Base-by-base conservation (phyloP, 2,888 invertebrate species). In the Philaethria dido region DNA sequence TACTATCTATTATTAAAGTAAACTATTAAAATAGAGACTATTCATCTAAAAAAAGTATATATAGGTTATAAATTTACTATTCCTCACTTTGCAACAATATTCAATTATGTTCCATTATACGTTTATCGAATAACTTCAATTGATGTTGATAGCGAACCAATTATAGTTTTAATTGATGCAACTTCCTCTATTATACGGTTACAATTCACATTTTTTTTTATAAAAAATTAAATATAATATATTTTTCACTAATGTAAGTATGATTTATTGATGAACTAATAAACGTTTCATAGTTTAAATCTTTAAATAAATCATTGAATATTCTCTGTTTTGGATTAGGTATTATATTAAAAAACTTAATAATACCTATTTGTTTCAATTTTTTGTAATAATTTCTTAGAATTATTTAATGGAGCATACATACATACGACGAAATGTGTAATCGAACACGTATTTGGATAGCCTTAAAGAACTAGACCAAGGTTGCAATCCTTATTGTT, bases 111-210 rank as follows among this genome's bases (percentile, higher is more conserved):
- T 16, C 60, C 69, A 59, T 64, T 64, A 66, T 64, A 52, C 54
- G 42, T 64, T 66, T 71, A 71, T 66, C 66, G 62, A 66, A 59
- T 64, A 44, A 69, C 64, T 64, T 42, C 66, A 66, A 71, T 69
- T 69, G 69, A 45, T 59, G 52, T 69, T 64, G 64, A 66, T 67
- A 71, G 66, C 57, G 42, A 71, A 62, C 64, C 69, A 66, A 69
- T 71, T 70, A 62, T 65, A 22, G 33, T 14, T 39, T 57, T 44
- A 36, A 44, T 25, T 62, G 64, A 45, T 64, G 39, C 36, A 45
- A 60, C 36, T 62, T 61, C 44, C 42, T 52, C 1, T 36, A 48
- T 45, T 48, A 63, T 64, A 69, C 18, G 16, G 39, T 59, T 47
- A 39, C 39, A 13, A 9, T 59, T 25, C 2, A 16, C 29, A 18